Evolutionary conservation across 2,888 invertebrate species (phyloP), one percentile per base, ranked within the genome.

Genomic region (Drosophila silvestris): DNA sequence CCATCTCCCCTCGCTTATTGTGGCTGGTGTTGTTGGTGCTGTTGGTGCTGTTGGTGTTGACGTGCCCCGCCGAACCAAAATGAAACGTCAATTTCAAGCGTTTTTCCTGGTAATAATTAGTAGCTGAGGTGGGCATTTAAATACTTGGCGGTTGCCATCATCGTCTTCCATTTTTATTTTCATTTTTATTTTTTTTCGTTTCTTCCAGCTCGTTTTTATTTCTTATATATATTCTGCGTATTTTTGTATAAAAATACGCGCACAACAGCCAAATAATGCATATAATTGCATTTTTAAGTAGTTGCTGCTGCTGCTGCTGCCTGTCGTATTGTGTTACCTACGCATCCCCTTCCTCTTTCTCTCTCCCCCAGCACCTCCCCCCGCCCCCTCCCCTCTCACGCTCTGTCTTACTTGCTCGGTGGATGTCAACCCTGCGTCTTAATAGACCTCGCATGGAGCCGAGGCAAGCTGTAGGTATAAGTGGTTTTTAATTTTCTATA

Each of bases 101-200:
- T 90, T 93, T 92, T 92, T 93, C 93, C 86, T 91, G 91, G 92
- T 92, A 92, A 90, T 93, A 92, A 93, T 93, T 93, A 92, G 92
- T 91, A 91, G 92, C 90, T 83, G 91, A 90, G 91, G 91, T 92
- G 91, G 91, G 91, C 84, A 92, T 92, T 92, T 92, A 92, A 91
- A 89, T 91, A 87, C 91, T 87, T 84, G 72, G 75, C 83, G 79
- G 72, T 74, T 74, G 76, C 79, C 74, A 73, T 74, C 70, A 64
- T 70, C 74, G 76, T 85, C 79, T 70, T 81, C 78, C 85, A 81
- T 78, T 86, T 85, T 69, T 54, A 53, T 72, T 74, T 77, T 50
- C 50, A 62, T 70, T 33, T 79, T 65, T 56, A 35, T 3, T 60
- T 53, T 33, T 7, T 56, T 41, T 70, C 51, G 39, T 35, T 66